phyloP scores from a whole-genome alignment of 2,888 invertebrate genomes.

The Endotricha flammealis region DNA sequence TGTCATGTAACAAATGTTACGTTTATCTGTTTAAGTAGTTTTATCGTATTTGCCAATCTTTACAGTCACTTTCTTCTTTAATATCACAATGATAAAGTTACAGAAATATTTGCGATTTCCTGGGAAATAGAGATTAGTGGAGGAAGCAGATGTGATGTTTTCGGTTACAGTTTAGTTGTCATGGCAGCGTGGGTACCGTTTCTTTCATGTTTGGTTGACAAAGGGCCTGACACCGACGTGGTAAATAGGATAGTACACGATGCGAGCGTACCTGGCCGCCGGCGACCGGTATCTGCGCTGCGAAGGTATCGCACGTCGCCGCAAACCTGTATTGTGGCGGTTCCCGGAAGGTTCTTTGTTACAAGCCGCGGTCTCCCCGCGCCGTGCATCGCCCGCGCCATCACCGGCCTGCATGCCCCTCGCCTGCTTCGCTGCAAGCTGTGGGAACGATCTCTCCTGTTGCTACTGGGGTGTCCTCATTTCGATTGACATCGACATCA shows the following conservation, averaged over 20 bases:
- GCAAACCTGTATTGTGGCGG: slow-evolving; percentile 75
- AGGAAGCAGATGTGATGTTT: slow-evolving; percentile 9
- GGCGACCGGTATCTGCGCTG: slow-evolving; percentile 70
- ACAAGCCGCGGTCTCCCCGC: slow-evolving; percentile 49
- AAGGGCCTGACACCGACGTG: slow-evolving; percentile 40
- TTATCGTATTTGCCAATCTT: slow-evolving; percentile 7
- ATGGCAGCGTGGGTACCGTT: slow-evolving; percentile 35
- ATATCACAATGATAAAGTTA: slow-evolving; percentile 3
- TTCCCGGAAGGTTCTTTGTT: slow-evolving; percentile 76
- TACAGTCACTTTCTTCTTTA: neutral
- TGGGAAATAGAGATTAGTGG: slow-evolving; percentile 1
- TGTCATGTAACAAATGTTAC: neutral
- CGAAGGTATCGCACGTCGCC: slow-evolving; percentile 75
- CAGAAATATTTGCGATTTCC: slow-evolving; percentile 5
- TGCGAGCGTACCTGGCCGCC: slow-evolving; percentile 51
- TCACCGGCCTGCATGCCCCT: slow-evolving; percentile 34
- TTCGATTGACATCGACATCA: slow-evolving; percentile 20
- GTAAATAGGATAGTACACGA: slow-evolving; percentile 25
- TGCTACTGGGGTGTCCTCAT: slow-evolving; percentile 29
- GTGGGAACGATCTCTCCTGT: slow-evolving; percentile 43
- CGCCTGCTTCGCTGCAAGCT: slow-evolving; percentile 23
- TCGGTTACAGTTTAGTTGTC: slow-evolving; percentile 9
- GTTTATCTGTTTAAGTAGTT: neutral
- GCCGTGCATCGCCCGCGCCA: slow-evolving; percentile 34
- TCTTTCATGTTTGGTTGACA: slow-evolving; percentile 53